Percentiles rank a stretch among this genome's conserved stretches.
Conservation (phyloP, 2,888 invertebrate genomes). For the Acrobasis suavella region DNA sequence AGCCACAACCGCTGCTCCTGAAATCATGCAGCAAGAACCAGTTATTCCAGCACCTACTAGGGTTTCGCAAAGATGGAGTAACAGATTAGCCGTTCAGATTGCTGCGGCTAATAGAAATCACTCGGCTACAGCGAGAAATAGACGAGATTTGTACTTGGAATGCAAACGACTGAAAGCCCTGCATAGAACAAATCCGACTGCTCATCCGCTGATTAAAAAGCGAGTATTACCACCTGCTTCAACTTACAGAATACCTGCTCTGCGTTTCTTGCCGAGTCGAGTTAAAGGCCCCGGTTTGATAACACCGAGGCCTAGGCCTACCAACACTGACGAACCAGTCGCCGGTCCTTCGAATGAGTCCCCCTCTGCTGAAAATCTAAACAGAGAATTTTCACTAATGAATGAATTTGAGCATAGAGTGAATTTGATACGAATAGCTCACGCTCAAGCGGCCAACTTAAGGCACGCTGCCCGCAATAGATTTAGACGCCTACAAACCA, state of each 20-base stretch:
- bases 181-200: conserved; percentile 68
- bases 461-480: conserved; percentile 68
- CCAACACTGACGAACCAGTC: conserved; percentile 58
- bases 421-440: conserved; percentile 69
- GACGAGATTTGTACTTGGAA: conserved; percentile 68
- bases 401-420: conserved; percentile 65
- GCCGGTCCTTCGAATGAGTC: conserved; percentile 57
- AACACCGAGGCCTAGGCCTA: conserved; percentile 36
- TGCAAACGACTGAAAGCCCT: conserved; percentile 66
- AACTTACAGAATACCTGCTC: conserved; percentile 64
- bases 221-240: conserved; percentile 60
- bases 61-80: conserved; percentile 60
- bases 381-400: conserved; percentile 45
- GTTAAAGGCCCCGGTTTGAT: conserved; percentile 35
- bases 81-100: conserved; percentile 74
- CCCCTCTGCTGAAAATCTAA: conserved; percentile 37
- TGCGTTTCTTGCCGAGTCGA: conserved; percentile 57
- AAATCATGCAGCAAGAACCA: conserved; percentile 34
- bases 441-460: conserved; percentile 66
- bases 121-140: conserved; percentile 64
- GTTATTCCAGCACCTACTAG: conserved; percentile 37
- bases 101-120: conserved; percentile 73
- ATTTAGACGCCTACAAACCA: conserved; percentile 67
- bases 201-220: conserved; percentile 63
- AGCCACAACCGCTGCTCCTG: conserved; percentile 32